A percentile compares a stretch with the other conserved stretches of the same genome.
Conservation (phyloP, 2,888 invertebrate species). For the Tupiocoris notatus region DNA sequence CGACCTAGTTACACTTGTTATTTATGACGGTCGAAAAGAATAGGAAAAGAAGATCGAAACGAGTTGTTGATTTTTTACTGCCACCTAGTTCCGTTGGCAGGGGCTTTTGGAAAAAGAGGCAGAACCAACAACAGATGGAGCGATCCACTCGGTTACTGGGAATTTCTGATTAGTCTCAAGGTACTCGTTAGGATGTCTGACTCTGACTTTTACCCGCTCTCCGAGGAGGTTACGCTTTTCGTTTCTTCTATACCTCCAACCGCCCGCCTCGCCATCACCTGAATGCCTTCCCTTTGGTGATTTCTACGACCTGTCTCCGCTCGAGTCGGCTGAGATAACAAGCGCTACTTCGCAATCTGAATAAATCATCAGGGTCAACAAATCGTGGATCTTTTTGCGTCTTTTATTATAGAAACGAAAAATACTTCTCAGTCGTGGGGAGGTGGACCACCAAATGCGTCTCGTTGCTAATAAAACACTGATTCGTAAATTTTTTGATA, state of each 20-base stretch:
- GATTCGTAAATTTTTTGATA: no score
- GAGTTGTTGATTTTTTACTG: neutral
- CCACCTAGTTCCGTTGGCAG: no score
- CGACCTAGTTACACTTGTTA: neutral
- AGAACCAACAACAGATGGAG: neutral
- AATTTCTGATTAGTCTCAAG: neutral
- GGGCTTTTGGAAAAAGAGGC: neutral
- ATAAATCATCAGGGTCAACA: neutral
- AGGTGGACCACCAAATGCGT: no score
- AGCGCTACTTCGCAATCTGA: neutral
- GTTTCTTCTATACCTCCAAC: neutral
- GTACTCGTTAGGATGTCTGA: neutral
- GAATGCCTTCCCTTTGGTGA: neutral
- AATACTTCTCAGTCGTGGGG: no score
- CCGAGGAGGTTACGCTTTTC: neutral
- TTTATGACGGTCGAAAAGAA: neutral
- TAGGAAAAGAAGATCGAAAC: neutral
- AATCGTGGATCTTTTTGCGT: neutral
- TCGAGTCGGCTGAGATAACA: neutral
- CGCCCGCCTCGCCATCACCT: neutral
- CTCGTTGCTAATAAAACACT: no score
- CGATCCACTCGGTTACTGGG: neutral
- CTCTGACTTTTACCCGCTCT: neutral
- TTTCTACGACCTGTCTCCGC: neutral
- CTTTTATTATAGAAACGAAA: neutral